These are phyloP conservation scores for Oxygymnocypris stewartii DNA, from an alignment of 2,113 vertebrate genomes.

Conservation along the genomic window DNA sequence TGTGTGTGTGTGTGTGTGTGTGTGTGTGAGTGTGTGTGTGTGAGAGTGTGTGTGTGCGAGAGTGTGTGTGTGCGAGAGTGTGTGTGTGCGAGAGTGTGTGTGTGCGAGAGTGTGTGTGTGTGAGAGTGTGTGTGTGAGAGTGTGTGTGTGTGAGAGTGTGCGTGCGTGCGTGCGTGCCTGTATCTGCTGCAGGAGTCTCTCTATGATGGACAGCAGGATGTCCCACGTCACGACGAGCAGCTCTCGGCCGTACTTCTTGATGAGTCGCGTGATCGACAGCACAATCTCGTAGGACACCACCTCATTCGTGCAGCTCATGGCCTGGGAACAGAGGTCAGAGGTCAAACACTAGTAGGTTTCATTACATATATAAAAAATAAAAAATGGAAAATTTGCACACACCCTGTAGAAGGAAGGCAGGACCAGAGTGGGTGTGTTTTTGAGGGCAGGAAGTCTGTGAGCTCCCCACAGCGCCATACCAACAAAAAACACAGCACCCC, in stretches of 20 bases:
- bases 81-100: too few species aligned
- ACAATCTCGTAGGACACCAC: constrained; percentile 98
- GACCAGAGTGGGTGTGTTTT: constrained; percentile 94
- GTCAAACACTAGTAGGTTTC: background rate
- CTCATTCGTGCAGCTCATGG: constrained; percentile 92
- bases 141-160: background rate
- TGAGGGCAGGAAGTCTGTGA: constrained; percentile 89
- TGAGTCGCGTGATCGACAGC: constrained; percentile 90
- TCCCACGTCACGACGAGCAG: constrained; percentile 97
- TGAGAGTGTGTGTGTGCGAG: too few species aligned
- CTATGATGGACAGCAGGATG: constrained; percentile 86
- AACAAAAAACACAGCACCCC: constrained; percentile 97
- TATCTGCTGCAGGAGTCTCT: constrained; percentile 88
- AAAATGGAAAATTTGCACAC: too few species aligned
- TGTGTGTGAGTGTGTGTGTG: too few species aligned
- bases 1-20: too few species aligned
- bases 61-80: too few species aligned
- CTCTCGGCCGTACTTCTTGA: constrained; percentile 93
- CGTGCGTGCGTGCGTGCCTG: constrained; percentile 61
- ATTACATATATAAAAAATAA: background rate
- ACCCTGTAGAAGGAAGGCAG: constrained; percentile 97
- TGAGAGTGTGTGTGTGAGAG: background rate
- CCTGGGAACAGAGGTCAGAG: constrained; percentile 71
- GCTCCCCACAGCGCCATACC: constrained; percentile 99
- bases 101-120: too few species aligned